Evolutionary conservation across 1,140 invertebrate species (phyloP).

Genomic region (Theocolax elegans): DNA sequence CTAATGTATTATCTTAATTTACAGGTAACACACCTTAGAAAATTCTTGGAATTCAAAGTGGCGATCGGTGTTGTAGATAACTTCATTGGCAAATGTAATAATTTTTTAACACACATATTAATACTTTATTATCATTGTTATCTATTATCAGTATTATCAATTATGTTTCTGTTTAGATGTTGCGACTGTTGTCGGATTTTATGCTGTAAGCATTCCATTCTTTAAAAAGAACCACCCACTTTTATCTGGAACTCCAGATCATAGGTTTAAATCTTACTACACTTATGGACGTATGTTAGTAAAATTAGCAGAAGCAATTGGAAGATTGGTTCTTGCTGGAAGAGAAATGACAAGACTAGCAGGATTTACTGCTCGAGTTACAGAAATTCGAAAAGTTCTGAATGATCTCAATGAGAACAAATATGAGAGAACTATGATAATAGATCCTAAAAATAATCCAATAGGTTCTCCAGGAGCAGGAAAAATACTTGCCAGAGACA

Average conservation of each 20-base stretch:
- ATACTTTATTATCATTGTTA: conserved; percentile 41
- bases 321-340: conserved; percentile 91
- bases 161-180: conserved; percentile 80
- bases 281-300: conserved; percentile 96
- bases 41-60: conserved; percentile 92
- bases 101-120: conserved; percentile 20
- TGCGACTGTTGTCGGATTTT: conserved; percentile 94
- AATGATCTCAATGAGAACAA: conserved; percentile 87
- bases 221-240: conserved; percentile 77
- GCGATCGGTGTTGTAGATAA: conserved; percentile 96
- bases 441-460: conserved; percentile 59
- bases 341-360: conserved; percentile 93
- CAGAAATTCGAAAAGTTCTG: conserved; percentile 88
- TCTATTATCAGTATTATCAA: no score
- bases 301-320: conserved; percentile 96
- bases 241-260: conserved; percentile 67
- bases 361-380: conserved; percentile 93
- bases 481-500: conserved; percentile 86
- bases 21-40: conserved; percentile 82
- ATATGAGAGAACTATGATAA: conserved; percentile 90
- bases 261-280: conserved; percentile 85
- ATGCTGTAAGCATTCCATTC: conserved; percentile 94
- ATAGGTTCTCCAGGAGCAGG: conserved; percentile 78
- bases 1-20: conserved; percentile 41
- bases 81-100: conserved; percentile 93